A percentile compares a stretch with the other conserved stretches of the same genome.
Evolutionary conservation across 2,888 invertebrate genomes (phyloP).

Genomic region (Belgica antarctica): DNA sequence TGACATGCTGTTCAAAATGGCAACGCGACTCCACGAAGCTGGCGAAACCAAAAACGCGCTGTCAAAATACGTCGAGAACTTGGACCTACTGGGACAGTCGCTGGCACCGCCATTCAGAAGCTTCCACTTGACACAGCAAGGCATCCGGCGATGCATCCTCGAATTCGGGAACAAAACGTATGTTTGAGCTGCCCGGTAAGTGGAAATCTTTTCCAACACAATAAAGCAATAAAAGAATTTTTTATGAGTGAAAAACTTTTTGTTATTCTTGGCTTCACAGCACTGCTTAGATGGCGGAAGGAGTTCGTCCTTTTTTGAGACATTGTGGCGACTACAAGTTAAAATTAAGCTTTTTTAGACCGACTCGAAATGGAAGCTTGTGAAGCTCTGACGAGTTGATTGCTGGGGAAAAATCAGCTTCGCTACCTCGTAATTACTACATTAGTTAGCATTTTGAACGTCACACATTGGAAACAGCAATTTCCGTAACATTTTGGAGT

Average conservation of each 20-base stretch:
- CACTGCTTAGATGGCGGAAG: too few relatives aligned
- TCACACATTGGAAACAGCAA: too few relatives aligned
- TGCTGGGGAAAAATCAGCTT: too few relatives aligned
- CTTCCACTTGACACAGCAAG: conserved; percentile 72
- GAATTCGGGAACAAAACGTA: conserved; percentile 60
- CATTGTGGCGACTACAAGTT: neutral
- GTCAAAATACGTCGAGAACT: conserved; percentile 63
- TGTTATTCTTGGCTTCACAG: neutral
- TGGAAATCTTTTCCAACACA: neutral
- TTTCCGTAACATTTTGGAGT: too few relatives aligned
- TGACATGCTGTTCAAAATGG: conserved; percentile 65
- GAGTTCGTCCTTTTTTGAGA: conserved; percentile 1
- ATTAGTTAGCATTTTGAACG: too few relatives aligned
- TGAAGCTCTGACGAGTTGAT: neutral
- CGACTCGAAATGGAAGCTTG: neutral
- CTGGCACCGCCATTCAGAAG: conserved; percentile 72
- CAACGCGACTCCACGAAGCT: conserved; percentile 61
- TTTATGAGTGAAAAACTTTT: conserved; percentile 10
- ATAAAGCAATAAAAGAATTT: neutral
- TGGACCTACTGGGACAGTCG: conserved; percentile 66
- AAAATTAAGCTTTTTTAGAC: neutral
- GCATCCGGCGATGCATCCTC: conserved; percentile 66
- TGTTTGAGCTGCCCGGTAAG: neutral
- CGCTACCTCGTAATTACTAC: too few relatives aligned
- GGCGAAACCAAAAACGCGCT: conserved; percentile 65